Conservation (phyloP, 2,797 vertebrate species). For the Nothura maculosa region DNA sequence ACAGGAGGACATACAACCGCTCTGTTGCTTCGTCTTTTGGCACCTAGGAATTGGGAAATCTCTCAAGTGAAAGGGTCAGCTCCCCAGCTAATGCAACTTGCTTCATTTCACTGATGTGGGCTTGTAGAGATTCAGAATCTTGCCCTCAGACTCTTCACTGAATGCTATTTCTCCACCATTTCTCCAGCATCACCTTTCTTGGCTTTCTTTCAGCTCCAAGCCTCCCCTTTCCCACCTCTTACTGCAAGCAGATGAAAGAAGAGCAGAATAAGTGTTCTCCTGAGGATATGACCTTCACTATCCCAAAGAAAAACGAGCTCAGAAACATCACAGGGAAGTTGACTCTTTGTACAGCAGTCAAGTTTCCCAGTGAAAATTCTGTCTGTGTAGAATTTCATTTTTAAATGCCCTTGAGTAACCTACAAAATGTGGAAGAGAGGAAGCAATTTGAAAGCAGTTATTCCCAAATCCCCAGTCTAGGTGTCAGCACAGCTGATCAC, state of each 20-base stretch:
- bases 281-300: background rate
- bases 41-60: fast-evolving
- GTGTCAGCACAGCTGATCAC: background rate
- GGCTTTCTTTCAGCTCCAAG: background rate
- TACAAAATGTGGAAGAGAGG: background rate
- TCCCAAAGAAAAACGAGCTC: background rate
- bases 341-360: background rate
- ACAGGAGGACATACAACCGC: background rate
- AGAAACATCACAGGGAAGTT: background rate
- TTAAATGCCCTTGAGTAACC: background rate
- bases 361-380: background rate
- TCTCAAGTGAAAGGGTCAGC: background rate
- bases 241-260: fast-evolving
- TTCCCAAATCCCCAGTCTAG: background rate
- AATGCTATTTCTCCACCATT: background rate
- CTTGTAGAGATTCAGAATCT: background rate
- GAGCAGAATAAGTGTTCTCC: background rate
- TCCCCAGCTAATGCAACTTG: background rate
- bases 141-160: background rate
- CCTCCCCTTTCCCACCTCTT: background rate
- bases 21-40: background rate
- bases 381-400: background rate
- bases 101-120: background rate
- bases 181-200: background rate
- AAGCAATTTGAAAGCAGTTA: background rate